Base-by-base conservation (phyloP, 1,140 invertebrate species). In the Drosophila nebulosa region DNA sequence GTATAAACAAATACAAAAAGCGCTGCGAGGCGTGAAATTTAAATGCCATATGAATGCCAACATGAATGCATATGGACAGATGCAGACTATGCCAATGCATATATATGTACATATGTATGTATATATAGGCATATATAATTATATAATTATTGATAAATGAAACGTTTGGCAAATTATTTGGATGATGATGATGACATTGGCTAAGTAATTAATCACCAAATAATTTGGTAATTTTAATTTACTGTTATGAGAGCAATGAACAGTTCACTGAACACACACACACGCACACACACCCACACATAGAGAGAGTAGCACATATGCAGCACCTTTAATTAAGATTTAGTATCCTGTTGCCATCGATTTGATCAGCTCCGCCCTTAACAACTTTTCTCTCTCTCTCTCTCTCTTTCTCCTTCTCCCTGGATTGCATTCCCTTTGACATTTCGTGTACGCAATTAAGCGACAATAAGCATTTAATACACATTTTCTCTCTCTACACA, bases 401-500 rank as follows among this genome's bases (percentile, higher is more conserved):
- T 46, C 39, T 18, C 39, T 18, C 16, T 21, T 7, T 46, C 16
- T 14, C 12, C 6, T n/a, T 3, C 35, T 36, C 35, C 14, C 50
- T 56, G 3, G 60, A n/a, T 18, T 35, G 16, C 59, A 57, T 61
- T 64, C 52, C 55, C 58, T 85, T 64, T 76, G 61, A 61, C 73
- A 70, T 70, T 78, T 64, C 69, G 74, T 76, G 74, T 75, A 60
- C 71, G 83, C 72, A 86, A 86, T 86, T 88, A 88, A 80, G 83
- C 83, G 83, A 83, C 83, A 86, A 88, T 86, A 86, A 86, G 83
- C 84, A 86, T 86, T 86, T 86, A 86, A 88, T 86, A 88, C 78
- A 83, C 83, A 86, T 88, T 88, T 81, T 78, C 64, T 59, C 18
- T 4, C 26, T 63, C 46, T 36, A 50, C 4, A 9, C 42, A 46